Percentiles rank a stretch among this genome's conserved stretches.
phyloP scores from a whole-genome alignment of 2,888 invertebrate genomes.

The Antheraea assamensis region DNA sequence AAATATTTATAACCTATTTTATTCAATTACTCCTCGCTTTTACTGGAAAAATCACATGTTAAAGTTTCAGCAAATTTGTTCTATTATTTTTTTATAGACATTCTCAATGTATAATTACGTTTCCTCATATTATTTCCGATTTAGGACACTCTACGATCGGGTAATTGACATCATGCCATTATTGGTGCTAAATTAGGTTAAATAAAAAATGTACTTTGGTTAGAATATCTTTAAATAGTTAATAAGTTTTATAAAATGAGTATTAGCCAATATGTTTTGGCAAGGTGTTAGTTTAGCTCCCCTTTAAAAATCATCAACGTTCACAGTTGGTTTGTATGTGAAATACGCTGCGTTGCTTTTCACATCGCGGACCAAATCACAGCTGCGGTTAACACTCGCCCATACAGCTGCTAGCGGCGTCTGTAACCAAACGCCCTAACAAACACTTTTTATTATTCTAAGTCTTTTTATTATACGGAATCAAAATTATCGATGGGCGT shows the following conservation, averaged over 20 bases:
- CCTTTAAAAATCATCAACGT: constrained; percentile 55
- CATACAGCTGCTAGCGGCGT: constrained; percentile 60
- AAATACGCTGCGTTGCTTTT: constrained; percentile 67
- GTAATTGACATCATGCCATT: not conserved
- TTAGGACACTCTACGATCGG: not conserved
- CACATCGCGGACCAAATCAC: constrained; percentile 66
- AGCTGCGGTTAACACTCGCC: constrained; percentile 60
- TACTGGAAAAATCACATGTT: no score
- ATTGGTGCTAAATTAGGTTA: not conserved
- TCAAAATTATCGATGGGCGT: constrained; percentile 30
- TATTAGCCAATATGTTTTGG: constrained; percentile 18
- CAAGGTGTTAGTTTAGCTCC: constrained; percentile 63
- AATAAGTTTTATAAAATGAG: not conserved
- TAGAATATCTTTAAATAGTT: not conserved
- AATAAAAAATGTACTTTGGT: not conserved
- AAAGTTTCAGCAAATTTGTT: no score
- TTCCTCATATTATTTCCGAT: not conserved
- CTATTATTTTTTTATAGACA: not conserved
- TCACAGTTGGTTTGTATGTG: constrained; percentile 61
- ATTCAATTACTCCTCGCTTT: no score
- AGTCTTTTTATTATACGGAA: constrained; percentile 27
- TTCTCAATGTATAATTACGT: not conserved
- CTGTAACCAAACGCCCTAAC: constrained; percentile 79
- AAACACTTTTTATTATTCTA: constrained; percentile 70
- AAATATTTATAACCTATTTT: no score